Base-by-base conservation (phyloP, 2,797 vertebrate genomes). In the Eremophila alpestris region DNA sequence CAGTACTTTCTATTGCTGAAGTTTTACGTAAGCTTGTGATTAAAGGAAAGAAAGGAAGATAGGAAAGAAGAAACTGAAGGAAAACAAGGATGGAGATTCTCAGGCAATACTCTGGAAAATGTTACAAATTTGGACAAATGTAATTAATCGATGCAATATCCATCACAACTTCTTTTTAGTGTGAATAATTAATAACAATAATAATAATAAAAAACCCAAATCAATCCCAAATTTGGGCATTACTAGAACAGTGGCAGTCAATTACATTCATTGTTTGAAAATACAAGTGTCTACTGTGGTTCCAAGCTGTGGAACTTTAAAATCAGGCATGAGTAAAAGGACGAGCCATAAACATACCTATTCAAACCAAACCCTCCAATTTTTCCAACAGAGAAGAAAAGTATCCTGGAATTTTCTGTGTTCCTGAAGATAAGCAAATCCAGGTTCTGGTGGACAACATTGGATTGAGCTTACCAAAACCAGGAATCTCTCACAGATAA, bases 321-420 rank as follows among this genome's bases (percentile, higher is more conserved):
- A 87, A 78, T 55, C 29, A 54, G 46, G 51, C 20, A 54, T 11
- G 7, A 94, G 8, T 73, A 76, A 64, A 81, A 92, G 34, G 20
- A 56, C 13, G 7, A 71, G 16, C 18, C 2, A 7, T 10, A 89
- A 67, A 67, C 38, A 77, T 2, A 73, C 3, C 20, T 46, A 51
- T 64, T 64, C 14, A 83, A 77, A 51, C 18, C 16, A 73, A 82
- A 34, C 6, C 7, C 13, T 40, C 20, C 23, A n/a, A 27, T 1
- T 58, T 12, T 65, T 63, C 62, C 40, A 84, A 49, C 15, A 80
- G 36, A 43, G 9, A 74, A 52, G 18, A 38, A 86, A 85, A 43
- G 13, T 38, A 80, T 2, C 1, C n/a, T 0, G 3, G 30, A 34
- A n/a, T 62, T 71, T 51, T n/a, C n/a, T 54, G 36, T 2, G 0